Evolutionary conservation across 1,140 invertebrate species (phyloP).

Genomic region (Drosophila leontia): DNA sequence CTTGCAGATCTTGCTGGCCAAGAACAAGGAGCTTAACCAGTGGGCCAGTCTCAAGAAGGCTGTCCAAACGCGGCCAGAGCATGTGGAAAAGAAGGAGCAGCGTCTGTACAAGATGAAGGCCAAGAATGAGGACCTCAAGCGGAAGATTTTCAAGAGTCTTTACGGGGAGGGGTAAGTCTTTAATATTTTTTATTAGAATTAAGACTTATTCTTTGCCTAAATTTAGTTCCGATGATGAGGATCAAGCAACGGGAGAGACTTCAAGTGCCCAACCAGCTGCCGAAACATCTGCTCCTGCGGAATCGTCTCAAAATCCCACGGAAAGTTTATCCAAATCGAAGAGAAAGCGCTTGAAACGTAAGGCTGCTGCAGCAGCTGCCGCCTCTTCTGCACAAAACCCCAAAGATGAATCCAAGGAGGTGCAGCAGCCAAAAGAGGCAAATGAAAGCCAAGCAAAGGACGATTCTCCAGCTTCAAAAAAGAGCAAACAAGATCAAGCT

Average conservation of each 20-base stretch:
- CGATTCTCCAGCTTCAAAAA: background rate
- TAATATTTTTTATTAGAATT: background rate
- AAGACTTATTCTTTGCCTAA: background rate
- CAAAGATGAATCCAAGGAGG: background rate
- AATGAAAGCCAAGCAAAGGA: background rate
- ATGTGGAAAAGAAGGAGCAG: constrained; percentile 93
- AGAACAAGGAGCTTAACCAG: constrained; percentile 96
- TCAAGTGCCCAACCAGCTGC: background rate
- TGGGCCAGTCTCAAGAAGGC: constrained; percentile 98
- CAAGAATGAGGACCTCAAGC: constrained; percentile 90
- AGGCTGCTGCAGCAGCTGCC: constrained; percentile 55
- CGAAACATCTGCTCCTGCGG: constrained; percentile 1
- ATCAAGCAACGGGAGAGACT: constrained; percentile 26
- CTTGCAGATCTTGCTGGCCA: constrained; percentile 89
- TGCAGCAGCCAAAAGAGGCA: background rate
- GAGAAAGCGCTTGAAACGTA: constrained; percentile 65
- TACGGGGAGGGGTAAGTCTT: constrained; percentile 87
- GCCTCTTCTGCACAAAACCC: background rate
- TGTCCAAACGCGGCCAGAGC: constrained; percentile 90
- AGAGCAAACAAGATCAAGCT: background rate
- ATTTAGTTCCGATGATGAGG: constrained; percentile 84
- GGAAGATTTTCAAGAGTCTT: constrained; percentile 93
- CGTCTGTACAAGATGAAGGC: constrained; percentile 91
- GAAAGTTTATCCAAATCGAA: constrained; percentile 66
- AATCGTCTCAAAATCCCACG: constrained; percentile 5